A percentile compares a stretch with the other conserved stretches of the same genome.
Conservation (phyloP, 2,797 vertebrate genomes). For the Diglossa cyanea region DNA sequence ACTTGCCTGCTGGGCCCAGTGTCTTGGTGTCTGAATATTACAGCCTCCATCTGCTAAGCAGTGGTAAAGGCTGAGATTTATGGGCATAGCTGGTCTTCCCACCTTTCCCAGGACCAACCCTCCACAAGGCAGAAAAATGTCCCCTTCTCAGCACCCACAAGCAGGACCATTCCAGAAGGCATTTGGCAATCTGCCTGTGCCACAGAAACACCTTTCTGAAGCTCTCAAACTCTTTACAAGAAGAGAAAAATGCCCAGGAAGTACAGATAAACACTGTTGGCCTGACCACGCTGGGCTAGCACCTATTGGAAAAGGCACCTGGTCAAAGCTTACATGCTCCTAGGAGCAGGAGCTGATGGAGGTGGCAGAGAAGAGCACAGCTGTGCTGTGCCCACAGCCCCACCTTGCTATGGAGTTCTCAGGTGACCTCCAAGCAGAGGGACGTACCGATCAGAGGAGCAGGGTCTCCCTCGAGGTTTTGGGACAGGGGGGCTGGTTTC, state of each 20-base stretch:
- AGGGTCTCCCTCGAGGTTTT: conserved; percentile 87
- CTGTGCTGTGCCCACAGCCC: neutral
- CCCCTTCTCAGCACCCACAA: neutral
- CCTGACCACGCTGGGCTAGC: neutral
- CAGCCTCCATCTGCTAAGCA: neutral
- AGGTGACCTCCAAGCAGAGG: neutral
- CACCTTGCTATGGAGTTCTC: neutral
- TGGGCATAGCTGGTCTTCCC: neutral
- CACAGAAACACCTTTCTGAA: neutral
- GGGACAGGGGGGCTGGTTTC: conserved; percentile 81
- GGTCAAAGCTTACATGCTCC: neutral
- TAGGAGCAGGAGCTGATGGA: neutral
- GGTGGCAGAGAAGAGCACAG: neutral
- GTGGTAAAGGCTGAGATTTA: neutral
- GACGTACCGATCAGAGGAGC: conserved; percentile 86
- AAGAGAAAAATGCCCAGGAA: neutral
- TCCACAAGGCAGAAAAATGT: neutral
- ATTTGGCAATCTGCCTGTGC: neutral
- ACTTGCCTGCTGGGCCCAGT: neutral
- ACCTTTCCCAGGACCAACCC: neutral
- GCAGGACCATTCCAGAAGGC: neutral
- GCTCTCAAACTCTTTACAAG: neutral
- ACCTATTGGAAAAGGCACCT: neutral
- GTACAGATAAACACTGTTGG: neutral
- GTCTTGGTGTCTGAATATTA: neutral